Evolutionary conservation across 1,140 invertebrate genomes (phyloP), one percentile per base, ranked within the genome.

Genomic region (Brachionus rotundiformis): DNA sequence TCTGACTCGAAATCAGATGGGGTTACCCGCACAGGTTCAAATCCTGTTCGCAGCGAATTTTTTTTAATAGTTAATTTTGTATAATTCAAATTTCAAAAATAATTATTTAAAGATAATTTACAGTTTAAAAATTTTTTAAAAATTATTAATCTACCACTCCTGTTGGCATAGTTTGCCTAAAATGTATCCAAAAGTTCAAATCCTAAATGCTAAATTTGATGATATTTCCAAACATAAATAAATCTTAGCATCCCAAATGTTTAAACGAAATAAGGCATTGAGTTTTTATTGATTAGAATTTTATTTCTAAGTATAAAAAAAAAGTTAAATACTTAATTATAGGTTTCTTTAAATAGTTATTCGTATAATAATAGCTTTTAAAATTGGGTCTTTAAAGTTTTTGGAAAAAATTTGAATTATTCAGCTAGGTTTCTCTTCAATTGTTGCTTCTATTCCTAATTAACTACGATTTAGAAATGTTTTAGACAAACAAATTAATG

Each of bases 31-130:
- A 49, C 71, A 76, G 71, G 71, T 76, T 76, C 71, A 76, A 76
- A 76, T 76, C 71, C 71, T 76, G 71, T 49, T 76, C 71, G 71
- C 71, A 76, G 39, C 71, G 71, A 47, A 76, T 76, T 76, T 76
- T 76, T 68, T 68, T n/a, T 25, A 5, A 39, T n/a, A n/a, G n/a
- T n/a, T n/a, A n/a, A n/a, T n/a, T n/a, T n/a, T n/a, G n/a, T n/a
- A n/a, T n/a, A n/a, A n/a, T n/a, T n/a, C n/a, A n/a, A n/a, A n/a
- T n/a, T n/a, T n/a, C n/a, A n/a, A n/a, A n/a, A n/a, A n/a, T n/a
- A n/a, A n/a, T n/a, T n/a, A n/a, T n/a, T n/a, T n/a, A n/a, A n/a
- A n/a, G n/a, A n/a, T n/a, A n/a, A n/a, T n/a, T n/a, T n/a, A n/a
- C n/a, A n/a, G n/a, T n/a, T n/a, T n/a, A n/a, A n/a, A n/a, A n/a